Conservation (phyloP, 1,140 invertebrate genomes). For the Mylabris phalerata region DNA sequence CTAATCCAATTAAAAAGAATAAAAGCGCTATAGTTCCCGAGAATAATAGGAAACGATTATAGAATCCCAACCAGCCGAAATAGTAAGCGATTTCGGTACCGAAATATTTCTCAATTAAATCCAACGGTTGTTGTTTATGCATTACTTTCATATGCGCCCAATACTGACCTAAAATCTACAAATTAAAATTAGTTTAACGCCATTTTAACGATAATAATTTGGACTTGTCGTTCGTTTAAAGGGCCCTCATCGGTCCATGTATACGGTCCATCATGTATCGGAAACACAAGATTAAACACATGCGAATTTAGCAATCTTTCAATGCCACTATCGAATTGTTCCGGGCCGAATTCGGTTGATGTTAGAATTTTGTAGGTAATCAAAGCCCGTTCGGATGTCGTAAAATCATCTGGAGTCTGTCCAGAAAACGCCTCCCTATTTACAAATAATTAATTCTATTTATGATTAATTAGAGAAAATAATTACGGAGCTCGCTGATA, state of each 20-base stretch:
- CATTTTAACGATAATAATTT: neutral
- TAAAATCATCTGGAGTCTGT: conserved; percentile 12
- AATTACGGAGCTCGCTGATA: conserved; percentile 5
- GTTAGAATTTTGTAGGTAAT: conserved; percentile 23
- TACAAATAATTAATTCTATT: neutral
- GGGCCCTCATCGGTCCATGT: conserved; percentile 31
- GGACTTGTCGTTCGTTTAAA: conserved; percentile 37
- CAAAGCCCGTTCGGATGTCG: conserved; percentile 22
- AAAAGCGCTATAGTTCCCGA: neutral
- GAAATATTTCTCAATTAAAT: conserved; percentile 31
- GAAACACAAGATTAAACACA: conserved; percentile 52
- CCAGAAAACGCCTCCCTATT: conserved; percentile 16
- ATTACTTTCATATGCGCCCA: conserved; percentile 45
- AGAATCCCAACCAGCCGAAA: conserved; percentile 47
- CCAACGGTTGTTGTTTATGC: conserved; percentile 39
- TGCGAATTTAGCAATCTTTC: conserved; percentile 49
- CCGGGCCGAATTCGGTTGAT: conserved; percentile 13
- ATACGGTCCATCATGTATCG: conserved; percentile 51
- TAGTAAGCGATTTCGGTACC: conserved; percentile 39
- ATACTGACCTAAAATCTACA: conserved; percentile 22
- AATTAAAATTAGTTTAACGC: neutral
- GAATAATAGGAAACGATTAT: conserved; percentile 19
- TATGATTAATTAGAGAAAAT: neutral
- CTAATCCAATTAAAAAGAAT: neutral
- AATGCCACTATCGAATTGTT: conserved; percentile 44